Evolutionary conservation across 1,140 invertebrate species (phyloP).

Genomic region (Pseudomyrmex sp.): DNA sequence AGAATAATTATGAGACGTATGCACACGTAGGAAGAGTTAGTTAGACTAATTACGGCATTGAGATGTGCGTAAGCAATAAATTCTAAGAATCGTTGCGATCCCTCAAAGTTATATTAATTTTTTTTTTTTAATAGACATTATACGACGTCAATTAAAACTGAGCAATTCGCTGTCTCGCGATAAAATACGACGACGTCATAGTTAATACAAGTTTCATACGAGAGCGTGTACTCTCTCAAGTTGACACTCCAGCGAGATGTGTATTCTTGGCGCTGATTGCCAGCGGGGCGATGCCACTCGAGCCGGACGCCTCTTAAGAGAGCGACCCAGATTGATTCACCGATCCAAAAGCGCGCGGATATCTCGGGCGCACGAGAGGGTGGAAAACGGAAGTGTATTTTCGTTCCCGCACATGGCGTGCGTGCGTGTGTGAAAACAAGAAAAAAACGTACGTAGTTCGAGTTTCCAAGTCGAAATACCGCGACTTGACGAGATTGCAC

Average conservation of each 20-base stretch:
- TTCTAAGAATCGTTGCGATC: not conserved
- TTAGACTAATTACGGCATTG: constrained; percentile 13
- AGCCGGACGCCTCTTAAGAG: constrained; percentile 65
- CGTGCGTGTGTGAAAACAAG: not conserved
- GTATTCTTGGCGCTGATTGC: constrained; percentile 67
- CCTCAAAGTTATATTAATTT: not conserved
- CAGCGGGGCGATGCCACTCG: constrained; percentile 60
- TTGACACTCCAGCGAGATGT: constrained; percentile 21
- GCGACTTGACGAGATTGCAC: constrained; percentile 12
- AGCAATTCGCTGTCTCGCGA: too few species aligned
- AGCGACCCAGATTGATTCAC: constrained; percentile 65
- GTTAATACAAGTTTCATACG: too few species aligned
- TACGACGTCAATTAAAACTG: not conserved
- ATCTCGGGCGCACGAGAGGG: constrained; percentile 69
- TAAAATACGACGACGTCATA: too few species aligned
- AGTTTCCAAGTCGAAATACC: not conserved
- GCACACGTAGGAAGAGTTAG: not conserved
- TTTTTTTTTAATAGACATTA: constrained; percentile 6
- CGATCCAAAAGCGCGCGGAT: constrained; percentile 66
- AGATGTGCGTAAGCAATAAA: not conserved
- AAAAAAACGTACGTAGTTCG: not conserved
- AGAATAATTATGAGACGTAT: constrained; percentile 30
- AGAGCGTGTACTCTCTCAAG: not conserved
- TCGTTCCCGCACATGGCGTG: constrained; percentile 51
- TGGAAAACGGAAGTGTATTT: constrained; percentile 67